Evolutionary conservation across 2,797 vertebrate genomes (phyloP), one percentile per base, ranked within the genome.

Genomic region (Thunnus albacares): DNA sequence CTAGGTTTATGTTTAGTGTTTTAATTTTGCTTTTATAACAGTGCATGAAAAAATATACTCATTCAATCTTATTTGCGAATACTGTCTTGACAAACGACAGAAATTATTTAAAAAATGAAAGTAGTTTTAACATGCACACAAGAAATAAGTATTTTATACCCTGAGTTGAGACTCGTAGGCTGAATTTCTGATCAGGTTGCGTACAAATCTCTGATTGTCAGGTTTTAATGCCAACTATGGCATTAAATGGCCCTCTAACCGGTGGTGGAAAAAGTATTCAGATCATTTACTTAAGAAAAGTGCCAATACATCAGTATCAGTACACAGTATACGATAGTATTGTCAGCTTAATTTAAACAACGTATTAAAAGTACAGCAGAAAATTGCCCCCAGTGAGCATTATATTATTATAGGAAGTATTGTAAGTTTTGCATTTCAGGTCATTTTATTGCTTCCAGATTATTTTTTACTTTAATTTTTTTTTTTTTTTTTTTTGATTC

Each of bases 81-180:
- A 43, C 6, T 43, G 41, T 43, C 13, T 43, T 43, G 12, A 43
- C 13, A 43, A 43, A 43, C 4, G 41, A 14, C 41, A 57, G 3
- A 78, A n/a, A 68, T 2, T 28, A 4, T 11, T 30, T 0, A 10
- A 75, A 64, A 60, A 63, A 63, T 58, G 8, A 62, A 81, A 71
- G 59, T 20, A 51, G 5, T 67, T 49, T 15, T 22, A 28, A 57
- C 14, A 1, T 3, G 3, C 5, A 14, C 5, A 17, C 0, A 0
- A 17, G 0, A 4, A 3, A 0, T 0, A 1, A 1, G n/a, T 0
- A 0, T 38, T 7, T 9, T 30, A 0, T 1, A 3, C 64, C 76
- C 65, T 57, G 26, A 13, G 4, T 3, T 0, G 0, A 1, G 33
- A 13, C 53, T 82, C 1, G 18, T 30, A 51, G 66, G 51, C n/a